phyloP scores from a whole-genome alignment of 1,140 invertebrate genomes.

The Pogonus chalceus region DNA sequence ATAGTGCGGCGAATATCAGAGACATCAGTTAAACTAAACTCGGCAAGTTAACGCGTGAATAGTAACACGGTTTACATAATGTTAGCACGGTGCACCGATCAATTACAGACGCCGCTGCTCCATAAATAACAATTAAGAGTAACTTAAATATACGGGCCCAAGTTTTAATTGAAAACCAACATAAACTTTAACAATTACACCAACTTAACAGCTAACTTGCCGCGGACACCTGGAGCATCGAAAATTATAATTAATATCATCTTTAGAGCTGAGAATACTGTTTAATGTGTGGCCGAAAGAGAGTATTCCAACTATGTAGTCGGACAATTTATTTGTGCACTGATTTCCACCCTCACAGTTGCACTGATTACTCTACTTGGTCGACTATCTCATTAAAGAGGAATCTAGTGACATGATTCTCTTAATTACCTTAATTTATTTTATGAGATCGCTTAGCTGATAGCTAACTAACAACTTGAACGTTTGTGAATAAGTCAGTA shows the following conservation, averaged over 20 bases:
- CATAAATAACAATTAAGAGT: conserved; percentile 3
- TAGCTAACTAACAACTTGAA: conserved; percentile 23
- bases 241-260: conserved; percentile 8
- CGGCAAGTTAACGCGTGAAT: neutral
- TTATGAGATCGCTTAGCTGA: conserved; percentile 25
- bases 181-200: conserved; percentile 4
- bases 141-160: neutral
- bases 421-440: conserved; percentile 36
- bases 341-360: neutral
- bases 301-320: neutral
- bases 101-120: neutral
- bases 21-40: no score
- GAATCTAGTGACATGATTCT: conserved; percentile 35
- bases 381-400: conserved; percentile 31
- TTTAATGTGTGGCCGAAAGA: conserved; percentile 2
- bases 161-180: conserved; percentile 5
- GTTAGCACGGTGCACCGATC: neutral
- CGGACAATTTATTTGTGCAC: neutral
- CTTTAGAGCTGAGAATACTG: neutral
- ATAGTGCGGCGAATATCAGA: no score
- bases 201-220: neutral
- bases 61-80: conserved; percentile 1
- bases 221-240: conserved; percentile 1
- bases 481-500: conserved; percentile 17
- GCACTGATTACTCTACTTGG: conserved; percentile 24